Conservation (phyloP, 2,113 vertebrate species). For the Perognathus longimembris region DNA sequence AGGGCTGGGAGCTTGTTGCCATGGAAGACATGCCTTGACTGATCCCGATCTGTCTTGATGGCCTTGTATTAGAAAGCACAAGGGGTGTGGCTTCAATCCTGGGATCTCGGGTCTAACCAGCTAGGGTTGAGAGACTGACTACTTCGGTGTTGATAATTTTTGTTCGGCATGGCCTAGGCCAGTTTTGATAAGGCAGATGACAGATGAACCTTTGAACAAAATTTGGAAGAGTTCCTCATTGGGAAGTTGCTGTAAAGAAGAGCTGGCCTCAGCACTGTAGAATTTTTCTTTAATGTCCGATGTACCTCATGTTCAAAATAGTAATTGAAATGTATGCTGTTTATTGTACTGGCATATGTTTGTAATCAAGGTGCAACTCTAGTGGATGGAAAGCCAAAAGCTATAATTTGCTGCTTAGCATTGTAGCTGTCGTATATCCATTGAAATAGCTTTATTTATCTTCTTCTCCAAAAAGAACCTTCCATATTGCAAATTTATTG, state of each 20-base stretch:
- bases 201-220: constrained; percentile 29
- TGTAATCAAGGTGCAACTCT: constrained; percentile 86
- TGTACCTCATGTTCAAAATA: constrained; percentile 81
- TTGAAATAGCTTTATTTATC: constrained; percentile 88
- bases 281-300: constrained; percentile 73
- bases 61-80: not conserved
- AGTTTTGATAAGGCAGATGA: constrained; percentile 37
- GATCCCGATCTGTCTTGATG: rapidly evolving
- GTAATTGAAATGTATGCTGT: constrained; percentile 83
- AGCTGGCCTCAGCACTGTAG: not conserved
- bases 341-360: constrained; percentile 86
- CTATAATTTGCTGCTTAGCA: constrained; percentile 86
- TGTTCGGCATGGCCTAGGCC: not conserved
- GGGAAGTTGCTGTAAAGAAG: constrained; percentile 36
- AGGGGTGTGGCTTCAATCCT: not conserved
- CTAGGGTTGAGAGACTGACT: not conserved
- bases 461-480: constrained; percentile 87
- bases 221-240: constrained; percentile 32
- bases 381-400: constrained; percentile 83
- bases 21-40: not conserved
- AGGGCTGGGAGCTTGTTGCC: not conserved
- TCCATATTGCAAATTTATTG: constrained; percentile 90
- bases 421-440: constrained; percentile 82
- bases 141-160: not conserved
- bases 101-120: not conserved